Evolutionary conservation across 1,140 invertebrate genomes (phyloP), one percentile per base, ranked within the genome.

Genomic region (Drosophila bocqueti): DNA sequence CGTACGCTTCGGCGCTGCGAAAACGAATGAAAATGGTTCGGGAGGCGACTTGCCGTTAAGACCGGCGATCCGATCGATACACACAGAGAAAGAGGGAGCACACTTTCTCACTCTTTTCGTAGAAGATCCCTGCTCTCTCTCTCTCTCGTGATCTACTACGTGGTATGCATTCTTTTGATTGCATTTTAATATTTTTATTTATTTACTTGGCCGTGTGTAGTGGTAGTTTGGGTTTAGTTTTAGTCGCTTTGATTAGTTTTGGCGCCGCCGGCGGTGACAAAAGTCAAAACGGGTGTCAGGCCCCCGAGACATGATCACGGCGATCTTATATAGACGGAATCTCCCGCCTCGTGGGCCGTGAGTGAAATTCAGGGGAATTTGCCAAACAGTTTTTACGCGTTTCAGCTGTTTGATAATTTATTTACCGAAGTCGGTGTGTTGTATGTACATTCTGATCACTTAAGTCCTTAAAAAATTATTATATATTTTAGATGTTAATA

Each of bases 11-110:
- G 76, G 60, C 69, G 58, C 64, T 71, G 72, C 62, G 81, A 77
- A 86, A 64, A 83, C 83, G 83, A 86, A 86, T 86, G 73, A 84
- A 65, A 81, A 68, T 77, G 38, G 40, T 54, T 66, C 76, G 79
- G 79, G 66, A 60, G 77, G 69, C 83, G 50, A 86, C 76, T 86
- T 74, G 63, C 79, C 83, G 83, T 65, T 72, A 79, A 86, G 83
- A 79, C 83, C 31, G 31, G 29, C 34, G 58, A 61, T 57, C 26
- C 47, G 18, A 40, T 40, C 54, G 36, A 1, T 57, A 57, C 54
- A 57, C 54, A n/a, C 64, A 54, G n/a, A 50, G 63, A 68, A 38
- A 40, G 66, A 62, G 64, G 40, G 40, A 66, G 26, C 42, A 34
- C 57, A 46, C 29, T 4, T 45, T 26, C 31, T 21, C 4, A 11